phyloP scores from a whole-genome alignment of 2,797 vertebrate species.

The Trachurus trachurus region DNA sequence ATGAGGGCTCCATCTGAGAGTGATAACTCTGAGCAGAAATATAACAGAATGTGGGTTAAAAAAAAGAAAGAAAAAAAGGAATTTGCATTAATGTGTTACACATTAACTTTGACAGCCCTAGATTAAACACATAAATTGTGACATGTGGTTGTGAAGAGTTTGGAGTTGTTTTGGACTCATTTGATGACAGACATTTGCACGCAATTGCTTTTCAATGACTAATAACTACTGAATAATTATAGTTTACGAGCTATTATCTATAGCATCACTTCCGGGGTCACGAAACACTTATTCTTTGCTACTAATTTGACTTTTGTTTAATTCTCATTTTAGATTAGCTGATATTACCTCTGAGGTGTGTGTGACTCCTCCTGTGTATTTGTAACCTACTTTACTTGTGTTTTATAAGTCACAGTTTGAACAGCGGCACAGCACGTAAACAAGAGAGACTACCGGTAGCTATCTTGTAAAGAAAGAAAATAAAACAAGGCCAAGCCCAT shows the following conservation, averaged over 20 bases:
- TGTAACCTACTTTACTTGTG: conserved; percentile 43
- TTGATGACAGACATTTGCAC: background rate
- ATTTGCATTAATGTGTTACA: background rate
- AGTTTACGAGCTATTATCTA: too few relatives aligned
- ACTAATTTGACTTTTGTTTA: background rate
- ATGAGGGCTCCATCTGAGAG: too few relatives aligned
- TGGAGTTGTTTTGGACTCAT: background rate
- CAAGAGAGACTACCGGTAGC: background rate
- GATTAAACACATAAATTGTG: background rate
- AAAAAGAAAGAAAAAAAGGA: too few relatives aligned
- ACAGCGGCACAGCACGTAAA: background rate
- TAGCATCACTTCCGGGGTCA: too few relatives aligned
- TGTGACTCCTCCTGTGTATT: conserved; percentile 37
- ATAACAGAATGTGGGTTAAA: too few relatives aligned
- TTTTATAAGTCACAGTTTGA: background rate
- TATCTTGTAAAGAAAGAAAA: too few relatives aligned
- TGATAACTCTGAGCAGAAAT: too few relatives aligned
- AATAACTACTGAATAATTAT: too few relatives aligned
- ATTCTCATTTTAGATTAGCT: background rate
- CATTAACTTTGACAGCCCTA: too few relatives aligned
- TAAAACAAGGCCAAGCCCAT: too few relatives aligned
- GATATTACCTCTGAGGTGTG: conserved; percentile 13
- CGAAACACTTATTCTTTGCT: background rate
- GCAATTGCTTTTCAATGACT: too few relatives aligned
- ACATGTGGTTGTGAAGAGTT: background rate